Base-by-base conservation (phyloP, 2,888 invertebrate species). In the Lagria hirta region DNA sequence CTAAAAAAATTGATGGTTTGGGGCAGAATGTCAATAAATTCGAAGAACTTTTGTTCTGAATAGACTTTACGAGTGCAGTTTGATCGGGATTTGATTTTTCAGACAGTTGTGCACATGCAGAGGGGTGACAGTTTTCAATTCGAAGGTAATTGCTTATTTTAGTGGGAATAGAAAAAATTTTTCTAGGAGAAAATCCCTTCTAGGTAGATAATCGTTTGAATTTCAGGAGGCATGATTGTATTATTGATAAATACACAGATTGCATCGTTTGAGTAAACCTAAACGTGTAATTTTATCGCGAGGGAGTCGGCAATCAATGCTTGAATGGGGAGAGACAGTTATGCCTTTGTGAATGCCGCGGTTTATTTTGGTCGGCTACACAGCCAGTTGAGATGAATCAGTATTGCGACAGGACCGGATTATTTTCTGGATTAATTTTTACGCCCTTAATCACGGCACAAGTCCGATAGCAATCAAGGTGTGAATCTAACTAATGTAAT, bases 281-380 rank as follows among this genome's bases (percentile, higher is more conserved):
- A 43, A 49, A 49, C 49, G 49, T 47, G 46, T 49, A 49, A 49
- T 47, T 49, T 47, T 49, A 47, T 47, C 49, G 38, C 37, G 32
- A 20, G 46, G 43, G 43, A 38, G 38, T 32, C 36, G 30, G 43
- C 49, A 49, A 49, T 49, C 49, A 49, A 47, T 46, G 43, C 22
- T n/a, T 28, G 35, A 42, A 42, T 34, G 34, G 37, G 44, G 37
- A 21, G 30, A 41, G 36, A 46, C 24, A 26, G 22, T 34, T 45
- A 24, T 35, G 34, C 28, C 40, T 41, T 34, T 43, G 42, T 49
- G 38, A 30, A 26, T 40, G 36, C 42, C 15, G 38, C 38, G 30
- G 42, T 45, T 49, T 45, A 49, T 43, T 49, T 43, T 43, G 43
- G 46, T 40, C 43, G 28, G 33, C 34, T 37, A 34, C 34, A 48